phyloP scores from a whole-genome alignment of 2,113 vertebrate species.

The Tenebrosternarchus preto region DNA sequence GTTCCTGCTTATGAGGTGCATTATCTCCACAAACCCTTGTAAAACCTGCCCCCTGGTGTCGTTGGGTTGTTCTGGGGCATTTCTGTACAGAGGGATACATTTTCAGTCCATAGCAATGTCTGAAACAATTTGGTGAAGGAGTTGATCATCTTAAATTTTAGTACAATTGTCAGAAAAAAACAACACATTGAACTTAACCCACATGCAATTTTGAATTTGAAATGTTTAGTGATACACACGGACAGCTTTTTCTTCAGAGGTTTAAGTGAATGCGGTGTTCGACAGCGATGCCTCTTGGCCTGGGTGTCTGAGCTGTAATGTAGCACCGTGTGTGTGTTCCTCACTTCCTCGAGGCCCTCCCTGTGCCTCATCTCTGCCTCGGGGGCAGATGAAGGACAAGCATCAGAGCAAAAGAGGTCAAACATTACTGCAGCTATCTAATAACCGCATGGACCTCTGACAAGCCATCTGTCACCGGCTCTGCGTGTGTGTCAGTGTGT shows the following conservation, averaged over 20 bases:
- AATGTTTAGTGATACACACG: no score
- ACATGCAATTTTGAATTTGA: not conserved
- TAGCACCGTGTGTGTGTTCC: no score
- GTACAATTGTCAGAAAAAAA: not conserved
- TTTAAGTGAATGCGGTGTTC: no score
- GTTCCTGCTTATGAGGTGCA: not conserved
- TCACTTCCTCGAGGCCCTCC: not conserved
- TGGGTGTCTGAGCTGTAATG: no score
- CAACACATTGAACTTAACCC: not conserved
- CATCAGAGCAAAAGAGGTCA: constrained; percentile 46
- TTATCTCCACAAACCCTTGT: not conserved
- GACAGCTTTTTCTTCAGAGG: no score
- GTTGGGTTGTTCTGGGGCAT: not conserved
- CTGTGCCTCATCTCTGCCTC: constrained; percentile 12
- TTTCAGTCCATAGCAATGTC: no score
- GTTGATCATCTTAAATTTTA: not conserved
- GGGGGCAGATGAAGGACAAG: constrained; percentile 47
- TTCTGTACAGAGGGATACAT: not conserved
- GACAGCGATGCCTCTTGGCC: no score
- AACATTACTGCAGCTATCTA: constrained; percentile 49
- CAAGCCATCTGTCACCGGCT: constrained; percentile 45
- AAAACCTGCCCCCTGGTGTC: constrained; percentile 14
- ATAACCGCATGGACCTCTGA: constrained; percentile 44
- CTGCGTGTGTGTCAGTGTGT: constrained; percentile 27
- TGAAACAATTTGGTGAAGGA: no score